These are phyloP conservation scores for Triplophysa tibetana DNA, from an alignment of 2,113 vertebrate species.

Conservation along the genomic window DNA sequence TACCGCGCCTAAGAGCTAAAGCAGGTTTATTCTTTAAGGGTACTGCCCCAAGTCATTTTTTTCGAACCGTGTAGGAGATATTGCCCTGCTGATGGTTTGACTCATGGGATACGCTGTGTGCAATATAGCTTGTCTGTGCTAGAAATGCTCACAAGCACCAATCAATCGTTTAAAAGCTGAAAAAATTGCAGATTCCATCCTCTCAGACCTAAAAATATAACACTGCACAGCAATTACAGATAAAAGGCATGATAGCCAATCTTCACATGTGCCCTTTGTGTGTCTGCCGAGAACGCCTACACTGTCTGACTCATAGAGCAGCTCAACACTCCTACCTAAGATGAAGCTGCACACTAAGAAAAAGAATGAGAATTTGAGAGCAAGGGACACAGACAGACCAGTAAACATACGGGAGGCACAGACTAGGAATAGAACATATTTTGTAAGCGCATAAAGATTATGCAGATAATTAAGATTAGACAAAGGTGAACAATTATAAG, in stretches of 20 bases:
- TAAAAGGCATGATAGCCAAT: slow-evolving; percentile 31
- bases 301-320: slow-evolving; percentile 39
- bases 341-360: neutral
- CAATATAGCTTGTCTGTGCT: neutral
- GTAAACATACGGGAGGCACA: neutral
- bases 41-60: no score
- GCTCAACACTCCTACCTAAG: slow-evolving; percentile 30
- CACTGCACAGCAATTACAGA: slow-evolving; percentile 33
- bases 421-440: neutral
- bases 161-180: slow-evolving; percentile 14
- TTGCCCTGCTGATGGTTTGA: neutral
- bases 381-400: neutral
- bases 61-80: neutral
- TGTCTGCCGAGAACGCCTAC: slow-evolving; percentile 43
- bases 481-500: no score
- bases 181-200: slow-evolving; percentile 20
- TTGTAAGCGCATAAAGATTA: no score
- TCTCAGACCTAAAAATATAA: slow-evolving; percentile 23
- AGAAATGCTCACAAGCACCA: neutral
- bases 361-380: neutral
- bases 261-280: slow-evolving; percentile 47
- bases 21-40: no score
- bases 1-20: no score
- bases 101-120: neutral
- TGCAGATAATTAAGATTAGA: no score